Base-by-base conservation (phyloP, 2,113 vertebrate species). In the Myiopsitta monachus region DNA sequence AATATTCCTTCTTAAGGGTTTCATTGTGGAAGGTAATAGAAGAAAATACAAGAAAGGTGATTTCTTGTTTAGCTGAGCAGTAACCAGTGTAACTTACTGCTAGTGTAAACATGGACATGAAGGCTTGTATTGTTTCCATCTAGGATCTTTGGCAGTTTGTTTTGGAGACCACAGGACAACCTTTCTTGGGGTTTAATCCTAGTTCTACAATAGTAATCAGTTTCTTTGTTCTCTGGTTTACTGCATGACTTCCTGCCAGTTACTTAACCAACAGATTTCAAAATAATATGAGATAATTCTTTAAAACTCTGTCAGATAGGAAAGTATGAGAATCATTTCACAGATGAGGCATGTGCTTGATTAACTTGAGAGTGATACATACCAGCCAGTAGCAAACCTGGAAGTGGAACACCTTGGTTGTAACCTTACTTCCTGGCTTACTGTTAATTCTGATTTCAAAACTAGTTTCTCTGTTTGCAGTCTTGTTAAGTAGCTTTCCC, bases 111-210 rank as follows among this genome's bases (percentile, higher is more conserved):
- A 26, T 27, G 49, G 38, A 14, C 23, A 4, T 67, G 59, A 94
- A 87, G 64, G 77, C 54, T 86, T 84, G 43, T 76, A 68, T 87
- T 92, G 64, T 94, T 97, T 94, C 69, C 15, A 5, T 75, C 41
- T 73, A 82, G 72, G 59, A 92, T 90, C 66, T 59, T 76, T 72
- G 64, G 55, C 66, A 66, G 79, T 90, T 96, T 95, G 70, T 94
- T 93, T 94, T 96, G 87, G 87, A 96, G 77, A 82, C 77, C 49
- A 31, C 51, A 89, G 36, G 79, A 72, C 66, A 85, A 44, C 43
- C 59, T 44, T 91, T 63, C 62, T 79, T 83, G 38, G 52, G 28
- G 87, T 94, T 81, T 92, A 93, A 88, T 93, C 68, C 24, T 57
- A 14, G 49, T 95, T 93, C 80, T 87, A 46, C 81, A 92, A 39